Conservation (phyloP, 2,888 invertebrate genomes). For the Drosophila meridionalis region DNA sequence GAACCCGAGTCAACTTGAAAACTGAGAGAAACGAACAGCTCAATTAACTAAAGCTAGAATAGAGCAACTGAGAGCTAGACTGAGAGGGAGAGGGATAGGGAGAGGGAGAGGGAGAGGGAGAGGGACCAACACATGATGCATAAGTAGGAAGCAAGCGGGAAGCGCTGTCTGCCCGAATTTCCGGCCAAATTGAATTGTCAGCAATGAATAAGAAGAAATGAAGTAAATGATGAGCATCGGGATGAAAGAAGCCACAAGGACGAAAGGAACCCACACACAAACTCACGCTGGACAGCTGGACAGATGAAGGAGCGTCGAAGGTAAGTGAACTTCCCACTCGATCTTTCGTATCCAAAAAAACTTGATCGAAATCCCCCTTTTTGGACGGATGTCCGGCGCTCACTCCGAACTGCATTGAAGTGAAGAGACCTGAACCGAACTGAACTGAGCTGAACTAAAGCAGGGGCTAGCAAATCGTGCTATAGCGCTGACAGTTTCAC, state of each 20-base stretch:
- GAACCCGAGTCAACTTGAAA: slow-evolving; percentile 41
- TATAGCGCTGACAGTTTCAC: slow-evolving; percentile 38
- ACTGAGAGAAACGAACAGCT: slow-evolving; percentile 48
- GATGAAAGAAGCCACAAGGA: slow-evolving; percentile 28
- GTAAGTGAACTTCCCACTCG: slow-evolving; percentile 52
- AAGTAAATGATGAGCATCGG: slow-evolving; percentile 35
- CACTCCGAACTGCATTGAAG: slow-evolving; percentile 1
- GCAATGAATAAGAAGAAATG: slow-evolving; percentile 14
- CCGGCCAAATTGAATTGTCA: slow-evolving; percentile 77
- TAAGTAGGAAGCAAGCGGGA: slow-evolving; percentile 61
- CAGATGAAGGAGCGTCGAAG: slow-evolving; percentile 8
- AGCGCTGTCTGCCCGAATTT: slow-evolving; percentile 61
- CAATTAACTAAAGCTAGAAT: slow-evolving; percentile 62
- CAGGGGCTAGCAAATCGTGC: background rate
- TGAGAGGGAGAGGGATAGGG: no score
- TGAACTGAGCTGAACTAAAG: background rate
- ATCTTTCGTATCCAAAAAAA: slow-evolving; percentile 29
- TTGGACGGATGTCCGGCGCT: slow-evolving; percentile 63
- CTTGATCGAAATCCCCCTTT: slow-evolving; percentile 36
- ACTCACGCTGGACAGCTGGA: slow-evolving; percentile 31
- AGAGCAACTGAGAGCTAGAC: background rate
- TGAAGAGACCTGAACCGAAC: background rate
- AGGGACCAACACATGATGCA: slow-evolving; percentile 45
- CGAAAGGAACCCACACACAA: slow-evolving; percentile 29
- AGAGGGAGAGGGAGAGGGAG: background rate